Conservation (phyloP, 2,888 invertebrate species). For the Agrochola lota region DNA sequence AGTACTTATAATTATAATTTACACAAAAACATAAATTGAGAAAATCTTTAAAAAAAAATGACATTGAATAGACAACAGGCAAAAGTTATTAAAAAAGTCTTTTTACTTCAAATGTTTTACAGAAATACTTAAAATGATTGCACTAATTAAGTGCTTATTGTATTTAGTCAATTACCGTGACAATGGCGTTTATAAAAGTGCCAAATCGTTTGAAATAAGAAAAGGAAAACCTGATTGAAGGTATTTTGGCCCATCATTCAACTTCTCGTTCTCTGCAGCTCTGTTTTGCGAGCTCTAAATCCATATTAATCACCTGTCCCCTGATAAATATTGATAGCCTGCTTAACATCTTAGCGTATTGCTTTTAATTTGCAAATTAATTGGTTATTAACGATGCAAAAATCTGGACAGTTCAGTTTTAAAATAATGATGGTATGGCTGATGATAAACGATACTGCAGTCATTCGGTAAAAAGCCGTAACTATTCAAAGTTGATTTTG, state of each 20-base stretch:
- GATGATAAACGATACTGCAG: too few species aligned
- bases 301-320: constrained; percentile 24
- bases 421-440: background rate
- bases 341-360: constrained; percentile 17
- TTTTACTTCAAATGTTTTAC: background rate
- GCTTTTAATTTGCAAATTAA: constrained; percentile 46
- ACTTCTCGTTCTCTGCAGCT: background rate
- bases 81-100: background rate
- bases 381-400: constrained; percentile 8
- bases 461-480: too few species aligned
- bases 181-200: background rate
- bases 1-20: background rate
- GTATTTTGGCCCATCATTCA: background rate
- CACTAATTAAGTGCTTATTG: background rate
- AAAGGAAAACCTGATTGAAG: background rate
- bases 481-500: too few species aligned
- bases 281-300: constrained; percentile 41
- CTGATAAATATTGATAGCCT: constrained; percentile 44
- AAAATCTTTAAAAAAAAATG: background rate
- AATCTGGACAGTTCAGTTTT: background rate
- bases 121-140: background rate
- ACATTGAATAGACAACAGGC: background rate
- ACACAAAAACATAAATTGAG: background rate
- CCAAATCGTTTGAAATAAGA: background rate
- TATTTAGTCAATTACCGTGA: background rate